Base-by-base conservation (phyloP, 2,113 vertebrate genomes). In the Oceanites oceanicus region DNA sequence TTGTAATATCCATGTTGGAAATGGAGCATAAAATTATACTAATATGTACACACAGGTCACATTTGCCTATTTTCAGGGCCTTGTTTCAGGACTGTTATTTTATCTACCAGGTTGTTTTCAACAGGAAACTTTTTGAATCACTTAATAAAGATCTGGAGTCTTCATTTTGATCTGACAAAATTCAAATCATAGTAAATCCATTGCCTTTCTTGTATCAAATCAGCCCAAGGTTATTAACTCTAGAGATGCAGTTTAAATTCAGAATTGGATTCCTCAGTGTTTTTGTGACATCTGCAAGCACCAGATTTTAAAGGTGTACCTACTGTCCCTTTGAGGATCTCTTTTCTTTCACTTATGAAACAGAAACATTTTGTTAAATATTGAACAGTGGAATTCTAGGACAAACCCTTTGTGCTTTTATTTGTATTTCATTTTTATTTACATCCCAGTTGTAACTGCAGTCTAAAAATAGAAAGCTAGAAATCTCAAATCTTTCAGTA, bases 1-100 rank as follows among this genome's bases (percentile, higher is more conserved):
- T 77, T 94, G 90, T 83, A 88, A 94, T 92, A 97, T 90, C 63
- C 42, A 59, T 67, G 50, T 71, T 94, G 71, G 86, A 94, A 96
- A 96, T 80, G 50, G 42, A 96, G 82, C 86, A 80, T 90, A 92
- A 96, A 88, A 96, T 94, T 88, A 93, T 77, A 73, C 59, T 86
- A 86, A 86, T 90, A 74, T 22, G 47, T 83, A 92, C 75, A 88
- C 59, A 86, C 22, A 74, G 42, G 55, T 16, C 55, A 83, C 27
- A 67, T 93, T 96, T 92, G 17, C 23, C 92, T 77, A 36, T 90
- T 94, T 95, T 59, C 42, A 40, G 30, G 63, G 59, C 50, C 44
- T 67, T 88, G n/a, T 63, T 90, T 96, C 55, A 90, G 73, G 42
- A 38, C 11, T 45, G 4, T 47, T 87, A 22, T 63, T 92, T 73